Evolutionary conservation across 1,140 invertebrate species (phyloP), one percentile per base, ranked within the genome.

Genomic region (Planococcus citri): DNA sequence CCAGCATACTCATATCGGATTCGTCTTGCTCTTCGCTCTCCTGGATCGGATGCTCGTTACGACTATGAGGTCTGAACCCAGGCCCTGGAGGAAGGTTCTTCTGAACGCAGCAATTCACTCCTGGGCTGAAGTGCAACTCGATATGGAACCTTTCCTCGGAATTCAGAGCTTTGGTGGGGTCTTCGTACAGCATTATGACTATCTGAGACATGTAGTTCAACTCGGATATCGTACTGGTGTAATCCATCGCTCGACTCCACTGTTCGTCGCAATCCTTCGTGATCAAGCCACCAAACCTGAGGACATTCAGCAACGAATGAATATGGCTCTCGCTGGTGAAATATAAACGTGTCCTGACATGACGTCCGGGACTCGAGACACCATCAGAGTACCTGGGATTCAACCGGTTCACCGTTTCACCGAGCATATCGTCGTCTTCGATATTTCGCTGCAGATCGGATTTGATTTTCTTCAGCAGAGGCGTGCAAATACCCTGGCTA

Each of bases 291-390:
- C 97, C 97, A 78, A 92, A 97, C 72, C 95, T 85, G 27, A 99
- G 83, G 69, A 98, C 92, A 10, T 95, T 98, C 60, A 99, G 83
- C 69, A 99, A 80, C 6, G 96, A 98, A 80, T 99, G 97, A 70
- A 99, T 94, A 80, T 99, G 97, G 78, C 94, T 97, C 82, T 99
- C 97, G 78, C 94, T 98, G 3, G 97, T 99, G 78, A 99, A 99
- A 79, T 99, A 99, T 2, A 99, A 82, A 14, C 97, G 84, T 1
- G 96, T 98, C 29, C 96, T 82, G 3, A 99, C 97, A 82, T 98
- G 97, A 67, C 97, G 83, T 67, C 96, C 94, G 64, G 97, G 97
- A 78, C 95, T 96, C 61, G 94, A 94, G 64, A 99, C 96, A 64
- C 96, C 96, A 80, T 97, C 94, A 8, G 95, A 97, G 81, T 98